Conservation (phyloP, 2,888 invertebrate genomes). For the Agrochola circellaris region DNA sequence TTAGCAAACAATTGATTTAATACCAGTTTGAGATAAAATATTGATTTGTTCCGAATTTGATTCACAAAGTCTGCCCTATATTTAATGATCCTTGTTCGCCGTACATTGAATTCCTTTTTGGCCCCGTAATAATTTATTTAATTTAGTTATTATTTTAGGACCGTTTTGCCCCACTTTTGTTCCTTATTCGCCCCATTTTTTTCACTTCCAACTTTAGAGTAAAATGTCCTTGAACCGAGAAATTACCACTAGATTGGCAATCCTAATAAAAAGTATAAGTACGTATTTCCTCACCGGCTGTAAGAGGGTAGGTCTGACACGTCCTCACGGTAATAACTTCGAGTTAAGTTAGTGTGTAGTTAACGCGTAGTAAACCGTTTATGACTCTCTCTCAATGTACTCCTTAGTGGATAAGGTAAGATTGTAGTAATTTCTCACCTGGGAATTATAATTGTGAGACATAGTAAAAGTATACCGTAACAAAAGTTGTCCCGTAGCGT, state of each 20-base stretch:
- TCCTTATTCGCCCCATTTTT: not conserved
- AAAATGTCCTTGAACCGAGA: not conserved
- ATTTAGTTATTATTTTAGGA: not conserved
- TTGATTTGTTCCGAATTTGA: not conserved
- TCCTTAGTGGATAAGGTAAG: conserved; percentile 15
- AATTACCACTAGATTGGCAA: not conserved
- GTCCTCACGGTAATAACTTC: conserved; percentile 36
- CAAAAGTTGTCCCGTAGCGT: not conserved
- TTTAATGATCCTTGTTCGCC: too few species aligned
- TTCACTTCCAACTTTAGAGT: not conserved
- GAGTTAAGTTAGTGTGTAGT: conserved; percentile 33
- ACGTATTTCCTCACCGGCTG: conserved; percentile 7
- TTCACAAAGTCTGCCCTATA: not conserved
- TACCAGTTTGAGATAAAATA: not conserved
- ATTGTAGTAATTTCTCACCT: conserved; percentile 16
- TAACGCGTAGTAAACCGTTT: conserved; percentile 53
- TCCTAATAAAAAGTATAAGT: conserved; percentile 18
- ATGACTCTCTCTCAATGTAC: conserved; percentile 29
- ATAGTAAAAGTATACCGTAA: not conserved
- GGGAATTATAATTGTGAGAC: not conserved
- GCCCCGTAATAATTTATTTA: too few species aligned
- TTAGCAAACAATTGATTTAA: not conserved
- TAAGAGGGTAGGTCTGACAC: not conserved
- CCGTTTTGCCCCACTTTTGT: not conserved
- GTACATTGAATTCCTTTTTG: not conserved